These are phyloP conservation scores for Caenorhabditis afra DNA, from an alignment of 2,888 invertebrate genomes.

Conservation along the genomic window DNA sequence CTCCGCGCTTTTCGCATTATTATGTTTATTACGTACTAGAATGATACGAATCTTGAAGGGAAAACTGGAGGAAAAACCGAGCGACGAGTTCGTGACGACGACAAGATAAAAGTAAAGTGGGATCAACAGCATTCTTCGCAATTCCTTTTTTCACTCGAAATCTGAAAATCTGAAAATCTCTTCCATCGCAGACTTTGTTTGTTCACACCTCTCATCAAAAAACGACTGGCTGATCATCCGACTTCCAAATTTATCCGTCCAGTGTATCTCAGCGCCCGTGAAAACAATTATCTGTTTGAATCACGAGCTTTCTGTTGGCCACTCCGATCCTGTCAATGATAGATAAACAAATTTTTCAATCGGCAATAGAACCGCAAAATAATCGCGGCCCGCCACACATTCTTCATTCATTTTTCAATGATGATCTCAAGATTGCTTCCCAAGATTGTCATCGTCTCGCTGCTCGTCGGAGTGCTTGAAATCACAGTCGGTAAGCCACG, in stretches of 20 bases:
- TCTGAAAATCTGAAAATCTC: neutral
- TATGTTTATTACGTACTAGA: slow-evolving; percentile 63
- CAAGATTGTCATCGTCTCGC: slow-evolving; percentile 16
- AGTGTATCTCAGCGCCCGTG: slow-evolving; percentile 41
- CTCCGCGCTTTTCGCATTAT: slow-evolving; percentile 36
- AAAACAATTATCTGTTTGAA: slow-evolving; percentile 58
- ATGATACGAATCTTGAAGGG: slow-evolving; percentile 58
- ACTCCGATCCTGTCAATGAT: slow-evolving; percentile 56
- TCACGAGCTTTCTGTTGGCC: slow-evolving; percentile 45
- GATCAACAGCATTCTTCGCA: neutral
- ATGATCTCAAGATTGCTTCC: slow-evolving; percentile 39
- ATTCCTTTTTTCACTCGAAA: neutral
- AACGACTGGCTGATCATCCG: slow-evolving; percentile 26
- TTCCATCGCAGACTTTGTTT: neutral
- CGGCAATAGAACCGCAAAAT: slow-evolving; percentile 52
- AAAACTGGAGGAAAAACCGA: slow-evolving; percentile 17
- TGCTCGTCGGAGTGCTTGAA: slow-evolving; percentile 31
- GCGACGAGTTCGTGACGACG: slow-evolving; percentile 1
- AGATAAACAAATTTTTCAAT: slow-evolving; percentile 52
- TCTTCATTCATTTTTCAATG: slow-evolving; percentile 44
- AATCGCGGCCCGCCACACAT: slow-evolving; percentile 28
- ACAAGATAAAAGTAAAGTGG: neutral
- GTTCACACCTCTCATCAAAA: slow-evolving; percentile 9
- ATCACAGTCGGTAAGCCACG: slow-evolving; percentile 30
- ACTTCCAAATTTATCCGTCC: slow-evolving; percentile 42